Base-by-base conservation (phyloP, 2,888 invertebrate species). In the Drosophila rubida region DNA sequence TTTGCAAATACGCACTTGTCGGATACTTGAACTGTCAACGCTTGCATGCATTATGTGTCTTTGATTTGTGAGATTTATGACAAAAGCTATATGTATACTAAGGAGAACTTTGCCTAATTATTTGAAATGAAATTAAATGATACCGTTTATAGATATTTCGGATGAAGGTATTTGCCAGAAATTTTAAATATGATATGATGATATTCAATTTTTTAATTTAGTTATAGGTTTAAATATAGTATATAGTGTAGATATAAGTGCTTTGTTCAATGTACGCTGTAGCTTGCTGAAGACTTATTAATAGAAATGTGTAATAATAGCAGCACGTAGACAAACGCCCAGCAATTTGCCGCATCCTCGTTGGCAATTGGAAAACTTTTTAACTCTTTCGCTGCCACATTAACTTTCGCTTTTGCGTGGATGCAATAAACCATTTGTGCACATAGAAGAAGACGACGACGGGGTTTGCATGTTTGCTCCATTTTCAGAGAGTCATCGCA, bases 401-500 rank as follows among this genome's bases (percentile, higher is more conserved):
- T 87, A 77, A 87, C 87, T 87, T 87, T 85, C 85, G 61, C 59
- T 62, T 58, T 66, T 53, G 39, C 45, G 23, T 30, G 46, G 45
- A 42, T 55, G 42, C 30, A 32, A 27, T 25, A 5, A 51, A n/a
- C 22, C 13, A 8, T 42, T 46, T 16, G 32, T 9, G 13, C 13
- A 14, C 35, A 19, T n/a, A 14, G 22, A 3, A 32, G 32, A 9
- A 27, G 27, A 37, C 6, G n/a, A 13, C n/a, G 42, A 46, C 60
- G n/a, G 41, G 58, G 51, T 50, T 77, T 68, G 78, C 49, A 62
- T 74, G 80, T 69, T 80, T 73, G 76, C 64, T 67, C 69, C 59
- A 73, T 75, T 87, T 85, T 84, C 59, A 75, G 73, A 74, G 60
- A 79, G 75, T 86, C 86, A 87, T 87, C 79, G 79, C 88, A 80